Evolutionary conservation across 2,113 vertebrate species (phyloP).

Genomic region (Meriones unguiculatus): DNA sequence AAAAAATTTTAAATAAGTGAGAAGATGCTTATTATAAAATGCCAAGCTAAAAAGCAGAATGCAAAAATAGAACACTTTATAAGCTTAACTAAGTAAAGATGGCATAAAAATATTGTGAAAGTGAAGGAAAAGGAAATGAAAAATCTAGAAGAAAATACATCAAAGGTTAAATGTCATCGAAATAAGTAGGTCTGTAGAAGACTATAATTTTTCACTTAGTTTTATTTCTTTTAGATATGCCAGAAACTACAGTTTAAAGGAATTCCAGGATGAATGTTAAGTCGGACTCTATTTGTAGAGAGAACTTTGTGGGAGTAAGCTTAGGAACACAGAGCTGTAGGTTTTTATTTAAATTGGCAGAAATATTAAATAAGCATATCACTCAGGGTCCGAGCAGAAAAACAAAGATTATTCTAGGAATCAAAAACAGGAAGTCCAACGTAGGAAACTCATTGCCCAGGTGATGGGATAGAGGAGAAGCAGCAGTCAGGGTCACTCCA

Average conservation of each 20-base stretch:
- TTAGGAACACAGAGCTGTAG: conserved; percentile 5
- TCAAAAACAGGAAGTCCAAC: conserved; percentile 54
- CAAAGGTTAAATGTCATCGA: conserved; percentile 59
- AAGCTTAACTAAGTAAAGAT: conserved; percentile 51
- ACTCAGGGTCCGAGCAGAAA: conserved; percentile 47
- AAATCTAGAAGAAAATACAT: conserved; percentile 45
- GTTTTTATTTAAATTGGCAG: conserved; percentile 18
- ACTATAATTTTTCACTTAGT: conserved; percentile 28
- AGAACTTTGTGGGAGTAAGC: conserved; percentile 5
- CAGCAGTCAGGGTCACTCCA: neutral
- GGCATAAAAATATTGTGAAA: conserved; percentile 52
- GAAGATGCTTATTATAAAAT: conserved; percentile 69
- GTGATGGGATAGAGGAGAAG: neutral
- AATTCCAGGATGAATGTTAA: conserved; percentile 61
- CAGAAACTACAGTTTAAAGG: conserved; percentile 61
- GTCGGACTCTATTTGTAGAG: conserved; percentile 59
- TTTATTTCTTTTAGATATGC: conserved; percentile 64
- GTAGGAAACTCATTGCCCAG: conserved; percentile 3
- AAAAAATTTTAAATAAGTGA: conserved; percentile 65
- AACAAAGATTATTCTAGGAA: conserved; percentile 48
- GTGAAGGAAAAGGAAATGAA: conserved; percentile 27
- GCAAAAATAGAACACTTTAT: conserved; percentile 61
- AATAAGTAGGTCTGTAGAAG: neutral
- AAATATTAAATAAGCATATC: conserved; percentile 53
- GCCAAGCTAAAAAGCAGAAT: conserved; percentile 67